Percentiles rank a stretch among this genome's conserved stretches.
phyloP scores from a whole-genome alignment of 2,113 vertebrate genomes.

The Scopus umbretta region DNA sequence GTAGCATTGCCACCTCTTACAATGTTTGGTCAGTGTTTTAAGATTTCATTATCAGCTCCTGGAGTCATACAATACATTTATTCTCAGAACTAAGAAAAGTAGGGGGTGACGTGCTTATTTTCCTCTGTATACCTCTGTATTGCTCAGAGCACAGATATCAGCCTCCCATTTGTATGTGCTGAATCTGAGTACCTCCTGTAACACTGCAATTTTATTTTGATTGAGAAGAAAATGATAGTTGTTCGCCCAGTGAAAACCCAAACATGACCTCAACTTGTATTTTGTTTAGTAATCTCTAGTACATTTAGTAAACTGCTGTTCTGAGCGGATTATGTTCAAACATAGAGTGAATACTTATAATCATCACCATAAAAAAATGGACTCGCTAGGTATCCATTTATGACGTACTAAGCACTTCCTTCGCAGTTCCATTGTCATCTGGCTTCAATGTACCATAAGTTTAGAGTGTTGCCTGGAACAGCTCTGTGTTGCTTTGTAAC shows the following conservation, averaged over 20 bases:
- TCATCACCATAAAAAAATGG: neutral
- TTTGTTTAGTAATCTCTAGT: neutral
- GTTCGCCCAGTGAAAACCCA: neutral
- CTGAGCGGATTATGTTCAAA: neutral
- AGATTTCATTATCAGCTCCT: neutral
- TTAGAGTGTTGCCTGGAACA: neutral
- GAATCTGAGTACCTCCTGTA: neutral
- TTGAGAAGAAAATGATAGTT: slow-evolving; percentile 1
- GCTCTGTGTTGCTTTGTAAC: neutral
- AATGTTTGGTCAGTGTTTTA: neutral
- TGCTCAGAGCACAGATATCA: neutral
- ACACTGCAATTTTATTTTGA: neutral
- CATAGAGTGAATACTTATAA: neutral
- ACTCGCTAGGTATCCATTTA: slow-evolving; percentile 12
- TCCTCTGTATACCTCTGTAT: neutral
- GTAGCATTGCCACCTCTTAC: neutral
- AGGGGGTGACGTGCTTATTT: neutral
- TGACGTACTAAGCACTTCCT: slow-evolving; percentile 10
- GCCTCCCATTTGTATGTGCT: neutral
- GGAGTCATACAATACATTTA: neutral
- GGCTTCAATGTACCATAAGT: neutral
- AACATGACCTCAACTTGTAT: neutral
- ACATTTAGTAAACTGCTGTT: slow-evolving; percentile 3
- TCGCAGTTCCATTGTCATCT: slow-evolving; percentile 32
- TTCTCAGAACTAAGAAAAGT: neutral